Conservation (phyloP, 2,113 vertebrate species). For the Cottus gobio region DNA sequence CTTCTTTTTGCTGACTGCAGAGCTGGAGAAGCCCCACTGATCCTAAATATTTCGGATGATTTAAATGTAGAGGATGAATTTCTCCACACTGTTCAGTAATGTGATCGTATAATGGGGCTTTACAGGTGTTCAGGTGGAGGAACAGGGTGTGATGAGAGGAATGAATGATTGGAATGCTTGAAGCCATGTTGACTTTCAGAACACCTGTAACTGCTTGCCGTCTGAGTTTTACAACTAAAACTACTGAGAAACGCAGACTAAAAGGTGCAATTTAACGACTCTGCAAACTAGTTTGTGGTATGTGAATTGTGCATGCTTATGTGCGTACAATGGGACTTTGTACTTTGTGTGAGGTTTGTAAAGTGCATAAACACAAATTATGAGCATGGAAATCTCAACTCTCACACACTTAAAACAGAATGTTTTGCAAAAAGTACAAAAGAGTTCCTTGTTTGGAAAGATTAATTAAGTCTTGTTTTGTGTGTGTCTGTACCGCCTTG, state of each 20-base stretch:
- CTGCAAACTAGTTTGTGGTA: constrained; percentile 38
- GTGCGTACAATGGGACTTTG: neutral
- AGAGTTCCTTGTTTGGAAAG: neutral
- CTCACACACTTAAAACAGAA: neutral
- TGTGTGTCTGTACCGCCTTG: neutral
- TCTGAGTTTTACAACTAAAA: neutral
- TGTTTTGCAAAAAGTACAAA: neutral
- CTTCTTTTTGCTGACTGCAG: neutral
- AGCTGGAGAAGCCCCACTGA: neutral
- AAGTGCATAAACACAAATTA: neutral
- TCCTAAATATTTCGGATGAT: neutral
- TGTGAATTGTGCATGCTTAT: neutral
- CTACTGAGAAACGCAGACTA: neutral
- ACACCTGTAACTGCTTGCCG: neutral
- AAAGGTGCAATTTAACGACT: constrained; percentile 9
- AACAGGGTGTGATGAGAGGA: constrained; percentile 2
- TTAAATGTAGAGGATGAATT: neutral
- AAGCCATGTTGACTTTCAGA: neutral
- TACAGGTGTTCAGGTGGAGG: neutral
- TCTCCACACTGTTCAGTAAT: neutral
- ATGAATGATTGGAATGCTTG: constrained; percentile 24
- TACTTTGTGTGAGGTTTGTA: too few relatives aligned
- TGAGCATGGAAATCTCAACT: neutral
- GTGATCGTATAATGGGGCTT: neutral
- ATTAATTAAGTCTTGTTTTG: neutral